Conservation (phyloP, 2,888 invertebrate genomes). For the Cerceris rybyensis region DNA sequence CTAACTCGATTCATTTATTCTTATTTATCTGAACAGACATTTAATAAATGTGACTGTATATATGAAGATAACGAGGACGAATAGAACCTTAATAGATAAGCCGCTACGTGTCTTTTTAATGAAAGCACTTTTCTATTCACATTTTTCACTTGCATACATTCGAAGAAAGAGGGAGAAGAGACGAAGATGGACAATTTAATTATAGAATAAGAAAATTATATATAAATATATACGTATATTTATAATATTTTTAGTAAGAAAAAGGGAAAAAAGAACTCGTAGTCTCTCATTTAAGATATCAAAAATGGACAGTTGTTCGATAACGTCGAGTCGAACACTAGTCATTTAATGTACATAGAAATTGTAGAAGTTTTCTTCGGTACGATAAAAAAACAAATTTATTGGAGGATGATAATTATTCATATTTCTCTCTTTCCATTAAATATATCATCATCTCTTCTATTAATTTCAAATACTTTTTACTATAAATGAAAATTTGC, state of each 20-base stretch:
- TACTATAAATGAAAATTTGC: constrained; percentile 5
- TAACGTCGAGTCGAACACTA: constrained; percentile 23
- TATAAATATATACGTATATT: constrained; percentile 23
- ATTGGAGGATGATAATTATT: constrained; percentile 35
- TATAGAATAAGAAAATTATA: constrained; percentile 21
- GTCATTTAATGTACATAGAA: constrained; percentile 40
- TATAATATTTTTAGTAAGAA: constrained; percentile 13
- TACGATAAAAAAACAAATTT: constrained; percentile 15
- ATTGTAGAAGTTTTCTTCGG: neutral
- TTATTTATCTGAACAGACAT: neutral
- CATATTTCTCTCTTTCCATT: constrained; percentile 22
- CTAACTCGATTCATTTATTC: constrained; percentile 17
- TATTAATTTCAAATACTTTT: neutral
- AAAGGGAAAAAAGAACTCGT: neutral
- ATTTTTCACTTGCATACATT: constrained; percentile 12
- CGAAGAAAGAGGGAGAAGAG: neutral
- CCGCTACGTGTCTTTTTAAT: neutral
- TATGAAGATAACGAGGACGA: constrained; percentile 14
- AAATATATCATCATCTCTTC: constrained; percentile 34
- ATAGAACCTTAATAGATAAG: neutral
- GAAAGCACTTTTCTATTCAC: constrained; percentile 12
- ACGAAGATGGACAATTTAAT: neutral
- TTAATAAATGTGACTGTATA: constrained; percentile 23
- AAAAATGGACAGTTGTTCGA: constrained; percentile 16
- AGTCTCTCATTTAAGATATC: constrained; percentile 18